These are phyloP conservation scores for Harpalus rubripes DNA, from an alignment of 2,888 invertebrate genomes.

Conservation along the genomic window DNA sequence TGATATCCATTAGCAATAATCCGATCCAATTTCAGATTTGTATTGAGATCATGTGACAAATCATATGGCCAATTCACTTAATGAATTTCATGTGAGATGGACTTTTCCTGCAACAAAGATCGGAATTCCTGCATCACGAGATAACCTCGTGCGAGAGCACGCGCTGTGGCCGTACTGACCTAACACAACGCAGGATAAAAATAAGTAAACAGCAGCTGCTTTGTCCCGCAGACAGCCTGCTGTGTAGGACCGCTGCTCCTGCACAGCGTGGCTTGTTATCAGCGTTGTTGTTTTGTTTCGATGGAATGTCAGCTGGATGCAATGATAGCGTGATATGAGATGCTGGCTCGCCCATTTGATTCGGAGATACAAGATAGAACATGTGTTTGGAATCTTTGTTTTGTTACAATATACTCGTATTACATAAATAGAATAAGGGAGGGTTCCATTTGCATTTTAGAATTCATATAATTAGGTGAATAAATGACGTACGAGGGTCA, in stretches of 20 bases:
- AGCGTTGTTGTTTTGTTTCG: constrained; percentile 15
- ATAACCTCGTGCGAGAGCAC: not conserved
- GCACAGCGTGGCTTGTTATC: not conserved
- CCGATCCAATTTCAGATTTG: no score
- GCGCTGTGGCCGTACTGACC: constrained; percentile 12
- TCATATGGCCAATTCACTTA: not conserved
- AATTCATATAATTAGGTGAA: not conserved
- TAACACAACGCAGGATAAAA: constrained; percentile 36
- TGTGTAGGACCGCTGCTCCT: not conserved
- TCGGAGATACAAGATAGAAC: not conserved
- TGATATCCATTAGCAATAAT: no score
- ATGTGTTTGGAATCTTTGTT: not conserved
- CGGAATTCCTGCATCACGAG: not conserved
- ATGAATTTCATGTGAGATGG: not conserved
- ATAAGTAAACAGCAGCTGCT: constrained; percentile 26
- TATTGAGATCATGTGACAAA: not conserved
- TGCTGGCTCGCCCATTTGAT: constrained; percentile 14
- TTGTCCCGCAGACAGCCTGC: constrained; percentile 18
- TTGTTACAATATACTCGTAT: not conserved
- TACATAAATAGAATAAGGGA: not conserved
- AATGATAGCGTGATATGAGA: not conserved
- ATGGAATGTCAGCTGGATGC: constrained; percentile 38
- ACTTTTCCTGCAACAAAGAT: not conserved
- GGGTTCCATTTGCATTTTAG: not conserved
- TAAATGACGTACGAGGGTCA: no score